phyloP scores from a whole-genome alignment of 2,113 vertebrate genomes.

The Vimba vimba region DNA sequence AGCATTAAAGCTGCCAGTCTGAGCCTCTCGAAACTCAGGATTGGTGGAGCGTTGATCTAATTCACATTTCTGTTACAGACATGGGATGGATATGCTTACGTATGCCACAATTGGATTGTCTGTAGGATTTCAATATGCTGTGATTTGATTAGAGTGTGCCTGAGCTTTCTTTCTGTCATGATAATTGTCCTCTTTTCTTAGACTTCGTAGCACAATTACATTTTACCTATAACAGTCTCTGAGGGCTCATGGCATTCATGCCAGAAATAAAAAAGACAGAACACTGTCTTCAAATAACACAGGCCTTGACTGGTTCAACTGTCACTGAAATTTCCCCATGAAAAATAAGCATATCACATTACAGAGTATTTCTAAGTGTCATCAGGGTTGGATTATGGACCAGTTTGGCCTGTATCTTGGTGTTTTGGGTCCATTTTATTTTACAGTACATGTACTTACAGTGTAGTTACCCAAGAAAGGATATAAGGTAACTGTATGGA shows the following conservation, averaged over 20 bases:
- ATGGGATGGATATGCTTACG: slow-evolving; percentile 10
- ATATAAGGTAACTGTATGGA: too few relatives aligned
- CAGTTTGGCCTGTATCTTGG: too few relatives aligned
- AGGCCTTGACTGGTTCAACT: background rate
- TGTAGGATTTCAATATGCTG: slow-evolving; percentile 29
- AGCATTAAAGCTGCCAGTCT: slow-evolving; percentile 1
- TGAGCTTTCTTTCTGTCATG: slow-evolving; percentile 9
- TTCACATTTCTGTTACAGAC: slow-evolving; percentile 21
- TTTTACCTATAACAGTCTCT: background rate
- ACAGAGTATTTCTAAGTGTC: background rate
- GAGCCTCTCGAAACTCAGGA: background rate
- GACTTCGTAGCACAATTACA: slow-evolving; percentile 26
- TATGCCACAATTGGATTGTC: background rate
- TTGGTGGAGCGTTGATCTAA: background rate
- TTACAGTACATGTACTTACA: too few relatives aligned
- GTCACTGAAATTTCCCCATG: background rate
- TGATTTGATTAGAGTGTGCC: slow-evolving; percentile 24
- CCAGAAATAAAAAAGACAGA: slow-evolving; percentile 21
- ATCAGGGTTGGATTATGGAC: too few relatives aligned
- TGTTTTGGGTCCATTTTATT: too few relatives aligned
- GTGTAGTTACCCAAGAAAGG: too few relatives aligned
- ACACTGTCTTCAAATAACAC: background rate
- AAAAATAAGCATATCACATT: background rate
- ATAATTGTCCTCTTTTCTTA: slow-evolving; percentile 26
- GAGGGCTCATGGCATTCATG: background rate